These are phyloP conservation scores for Drosophila yakuba DNA, from an alignment of 1,140 invertebrate species.

Conservation along the genomic window DNA sequence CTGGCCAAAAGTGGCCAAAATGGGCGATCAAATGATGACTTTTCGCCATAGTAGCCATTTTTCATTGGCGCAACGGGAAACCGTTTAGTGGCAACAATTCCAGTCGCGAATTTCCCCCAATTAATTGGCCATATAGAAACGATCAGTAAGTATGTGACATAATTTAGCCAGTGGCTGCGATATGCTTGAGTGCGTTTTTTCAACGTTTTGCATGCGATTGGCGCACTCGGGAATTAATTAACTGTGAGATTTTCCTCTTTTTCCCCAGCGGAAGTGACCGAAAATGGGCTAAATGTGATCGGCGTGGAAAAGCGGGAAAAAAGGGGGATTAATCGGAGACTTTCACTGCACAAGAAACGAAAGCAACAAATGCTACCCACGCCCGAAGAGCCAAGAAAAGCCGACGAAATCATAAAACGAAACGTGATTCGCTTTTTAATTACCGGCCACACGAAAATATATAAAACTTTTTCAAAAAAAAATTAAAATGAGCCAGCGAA, in stretches of 20 bases:
- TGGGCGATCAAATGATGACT: constrained; percentile 50
- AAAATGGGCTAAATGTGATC: constrained; percentile 32
- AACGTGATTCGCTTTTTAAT: constrained; percentile 80
- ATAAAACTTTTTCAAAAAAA: background rate
- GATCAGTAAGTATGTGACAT: constrained; percentile 55
- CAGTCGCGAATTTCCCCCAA: constrained; percentile 48
- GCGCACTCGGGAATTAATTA: constrained; percentile 64
- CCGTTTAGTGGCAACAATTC: constrained; percentile 9
- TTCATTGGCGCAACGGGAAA: constrained; percentile 3
- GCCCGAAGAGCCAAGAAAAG: constrained; percentile 28
- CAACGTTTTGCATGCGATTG: constrained; percentile 34
- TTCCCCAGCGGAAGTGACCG: constrained; percentile 43
- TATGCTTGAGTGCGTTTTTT: constrained; percentile 43
- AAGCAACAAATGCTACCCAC: constrained; percentile 59
- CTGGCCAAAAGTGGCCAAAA: constrained; percentile 43
- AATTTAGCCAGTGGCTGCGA: constrained; percentile 39
- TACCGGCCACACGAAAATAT: constrained; percentile 40
- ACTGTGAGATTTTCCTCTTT: constrained; percentile 61
- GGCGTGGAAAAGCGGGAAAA: background rate
- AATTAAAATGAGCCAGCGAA: constrained; percentile 4
- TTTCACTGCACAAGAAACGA: constrained; percentile 68
- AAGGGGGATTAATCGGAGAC: constrained; percentile 31
- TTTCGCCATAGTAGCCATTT: constrained; percentile 44
- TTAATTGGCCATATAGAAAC: constrained; percentile 54
- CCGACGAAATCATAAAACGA: constrained; percentile 65